Percentiles rank a stretch among this genome's conserved stretches.
These are phyloP conservation scores for Myotis daubentonii DNA, from an alignment of 2,797 vertebrate species.

Conservation along the genomic window DNA sequence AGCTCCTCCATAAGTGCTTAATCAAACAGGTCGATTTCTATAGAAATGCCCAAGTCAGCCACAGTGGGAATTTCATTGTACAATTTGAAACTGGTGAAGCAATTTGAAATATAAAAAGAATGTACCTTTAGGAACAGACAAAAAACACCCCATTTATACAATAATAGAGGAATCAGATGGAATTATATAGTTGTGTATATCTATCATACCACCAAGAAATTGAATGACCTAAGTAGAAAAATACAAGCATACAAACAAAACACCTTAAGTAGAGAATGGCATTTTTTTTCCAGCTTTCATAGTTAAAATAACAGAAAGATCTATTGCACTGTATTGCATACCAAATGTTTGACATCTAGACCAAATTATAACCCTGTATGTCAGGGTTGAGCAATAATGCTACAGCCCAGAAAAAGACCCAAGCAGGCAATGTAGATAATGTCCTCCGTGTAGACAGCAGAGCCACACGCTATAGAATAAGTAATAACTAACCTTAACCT, in stretches of 20 bases:
- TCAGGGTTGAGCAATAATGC: background rate
- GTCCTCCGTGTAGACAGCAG: background rate
- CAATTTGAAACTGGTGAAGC: background rate
- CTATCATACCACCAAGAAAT: background rate
- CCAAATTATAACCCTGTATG: background rate
- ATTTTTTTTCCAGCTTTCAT: background rate
- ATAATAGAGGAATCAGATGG: background rate
- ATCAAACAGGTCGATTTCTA: background rate
- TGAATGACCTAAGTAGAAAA: background rate
- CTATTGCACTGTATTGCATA: background rate
- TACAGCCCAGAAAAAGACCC: background rate
- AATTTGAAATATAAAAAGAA: background rate
- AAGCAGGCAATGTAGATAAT: no score
- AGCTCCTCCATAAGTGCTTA: background rate
- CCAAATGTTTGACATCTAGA: background rate
- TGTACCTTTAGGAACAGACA: background rate
- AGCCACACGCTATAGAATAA: background rate
- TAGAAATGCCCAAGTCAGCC: background rate
- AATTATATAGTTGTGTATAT: background rate
- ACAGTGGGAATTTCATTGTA: background rate
- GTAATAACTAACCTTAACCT: slow-evolving; percentile 21
- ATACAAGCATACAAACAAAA: background rate
- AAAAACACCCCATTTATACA: slow-evolving; percentile 15
- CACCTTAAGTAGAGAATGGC: background rate
- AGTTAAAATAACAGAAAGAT: slow-evolving; percentile 21